Percentiles rank a stretch among this genome's conserved stretches.
phyloP scores from a whole-genome alignment of 2,797 vertebrate genomes.

The Loris lydekkerianus region DNA sequence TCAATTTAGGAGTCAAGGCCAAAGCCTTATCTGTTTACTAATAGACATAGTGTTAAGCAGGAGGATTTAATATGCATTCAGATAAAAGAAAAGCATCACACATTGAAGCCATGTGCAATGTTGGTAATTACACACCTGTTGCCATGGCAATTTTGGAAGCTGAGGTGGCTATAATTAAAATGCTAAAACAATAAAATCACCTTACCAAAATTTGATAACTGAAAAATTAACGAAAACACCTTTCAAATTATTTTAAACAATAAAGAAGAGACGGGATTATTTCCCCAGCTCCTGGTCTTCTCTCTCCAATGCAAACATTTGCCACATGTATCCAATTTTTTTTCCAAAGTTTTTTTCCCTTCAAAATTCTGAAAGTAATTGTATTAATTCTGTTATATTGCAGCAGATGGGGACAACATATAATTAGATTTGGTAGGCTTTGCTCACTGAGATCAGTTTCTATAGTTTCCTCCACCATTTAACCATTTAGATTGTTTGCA shows the following conservation, averaged over 20 bases:
- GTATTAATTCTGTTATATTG: slow-evolving; percentile 77
- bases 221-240: slow-evolving; percentile 29
- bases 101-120: slow-evolving; percentile 70
- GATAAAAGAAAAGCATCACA: slow-evolving; percentile 79
- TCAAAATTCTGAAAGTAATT: slow-evolving; percentile 72
- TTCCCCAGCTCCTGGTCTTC: not conserved
- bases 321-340: not conserved
- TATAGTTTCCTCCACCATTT: slow-evolving; percentile 82
- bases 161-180: slow-evolving; percentile 66
- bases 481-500: slow-evolving; percentile 89
- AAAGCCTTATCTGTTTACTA: slow-evolving; percentile 76
- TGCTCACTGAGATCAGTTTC: slow-evolving; percentile 83
- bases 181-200: slow-evolving; percentile 53
- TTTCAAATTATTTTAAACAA: slow-evolving; percentile 54
- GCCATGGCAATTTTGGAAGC: slow-evolving; percentile 78
- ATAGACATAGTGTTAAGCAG: slow-evolving; percentile 75
- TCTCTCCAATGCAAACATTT: not conserved
- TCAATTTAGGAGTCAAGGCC: slow-evolving; percentile 77
- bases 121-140: slow-evolving; percentile 84
- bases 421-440: slow-evolving; percentile 85
- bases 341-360: slow-evolving; percentile 6
- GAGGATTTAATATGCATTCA: slow-evolving; percentile 82
- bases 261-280: not conserved
- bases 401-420: slow-evolving; percentile 81
- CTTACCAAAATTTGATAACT: slow-evolving; percentile 62